Base-by-base conservation (phyloP, 2,888 invertebrate species). In the Perizoma affinitatum region DNA sequence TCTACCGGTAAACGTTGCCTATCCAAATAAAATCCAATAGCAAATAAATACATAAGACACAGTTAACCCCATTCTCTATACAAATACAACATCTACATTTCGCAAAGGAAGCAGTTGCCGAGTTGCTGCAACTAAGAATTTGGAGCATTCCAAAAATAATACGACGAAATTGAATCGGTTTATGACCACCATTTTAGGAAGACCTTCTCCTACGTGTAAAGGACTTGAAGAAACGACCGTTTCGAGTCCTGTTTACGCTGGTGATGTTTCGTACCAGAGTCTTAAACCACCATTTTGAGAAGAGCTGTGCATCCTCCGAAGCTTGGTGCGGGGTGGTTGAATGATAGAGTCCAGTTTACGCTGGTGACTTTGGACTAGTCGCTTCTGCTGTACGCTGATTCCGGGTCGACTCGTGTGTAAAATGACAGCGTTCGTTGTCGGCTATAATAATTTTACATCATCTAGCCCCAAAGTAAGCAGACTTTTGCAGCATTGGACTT, bases 401-500 rank as follows among this genome's bases (percentile, higher is more conserved):
- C 82, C 83, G 79, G 82, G 77, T 80, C 82, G 81, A 65, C 76
- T 82, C 75, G 74, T 78, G 82, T 77, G 82, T 81, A 77, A 70
- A 69, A 70, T 70, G 71, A 71, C 70, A 74, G 71, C 35, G 43
- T n/a, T 42, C 9, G 38, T 6, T 6, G 5, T 38, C 38, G 38
- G 7, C 5, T 38, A 1, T 38, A 38, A 1, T 7, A 5, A 4
- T 6, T 22, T 22, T 1, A 3, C 22, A 22, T 22, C 22, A 22
- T 22, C 22, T 22, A 22, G 22, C 22, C 22, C 22, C 22, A 22
- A 22, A 22, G 22, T 22, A 22, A 22, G 22, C 3, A 22, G 22
- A 22, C 22, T 22, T 22, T 22, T 22, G 22, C 22, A 22, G 22
- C 22, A 3, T 22, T 22, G 22, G 22, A 22, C 22, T 22, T 22